Evolutionary conservation across 2,797 vertebrate species (phyloP), one percentile per base, ranked within the genome.

Genomic region (Psittacula derbiana): DNA sequence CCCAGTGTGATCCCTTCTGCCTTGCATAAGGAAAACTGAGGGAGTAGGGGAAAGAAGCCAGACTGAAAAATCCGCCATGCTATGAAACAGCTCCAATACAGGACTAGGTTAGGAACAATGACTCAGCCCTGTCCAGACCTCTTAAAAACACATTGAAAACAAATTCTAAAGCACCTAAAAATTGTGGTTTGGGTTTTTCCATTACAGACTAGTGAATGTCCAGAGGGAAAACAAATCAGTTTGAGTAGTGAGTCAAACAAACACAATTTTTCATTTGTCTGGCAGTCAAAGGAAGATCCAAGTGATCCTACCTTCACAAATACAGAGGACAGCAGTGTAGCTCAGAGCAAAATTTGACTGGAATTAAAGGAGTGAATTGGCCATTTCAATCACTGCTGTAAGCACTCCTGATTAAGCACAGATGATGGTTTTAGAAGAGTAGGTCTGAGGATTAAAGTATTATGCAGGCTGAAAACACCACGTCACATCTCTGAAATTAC

Each of bases 361-460:
- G 27, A 67, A 80, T 80, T 89, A 90, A 69, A 65, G 38, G 21
- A 82, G 79, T 60, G 57, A 92, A 80, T 46, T 49, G 66, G 38
- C 28, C 80, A 79, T 50, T 80, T 61, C 62, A 71, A 70, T 53
- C 64, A 46, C 65, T 76, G 40, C 61, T 91, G 38, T 47, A 86
- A 88, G 61, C 31, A 71, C 33, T 85, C 60, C 60, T 58, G 47
- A 88, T 70, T 95, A 94, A 86, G 31, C 11, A 75, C 67, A 81
- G 83, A 44, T 93, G 87, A 91, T 62, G 67, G 66, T 44, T 94
- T 82, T 52, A 80, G 84, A 88, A 85, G 9, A 87, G 80, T 33
- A 43, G 74, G 64, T 71, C 80, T 91, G 83, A 73, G 92, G 90
- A 94, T 92, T 96, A 87, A 91, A 92, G 86, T 82, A 95, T 86